A percentile compares a stretch with the other conserved stretches of the same genome.
Conservation (phyloP, 2,888 invertebrate species). For the Amiota minor region DNA sequence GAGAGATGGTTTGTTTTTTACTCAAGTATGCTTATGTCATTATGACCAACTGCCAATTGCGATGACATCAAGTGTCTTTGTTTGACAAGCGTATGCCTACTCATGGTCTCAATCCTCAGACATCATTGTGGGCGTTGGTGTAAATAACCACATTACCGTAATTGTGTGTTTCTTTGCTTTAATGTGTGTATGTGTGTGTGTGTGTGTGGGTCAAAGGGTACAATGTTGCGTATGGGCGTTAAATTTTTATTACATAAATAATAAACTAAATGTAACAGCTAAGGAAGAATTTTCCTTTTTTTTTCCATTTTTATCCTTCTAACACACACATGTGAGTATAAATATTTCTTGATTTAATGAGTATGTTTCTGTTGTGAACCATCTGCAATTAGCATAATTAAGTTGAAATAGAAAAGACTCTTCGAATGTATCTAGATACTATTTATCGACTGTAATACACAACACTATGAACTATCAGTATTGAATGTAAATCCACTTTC, state of each 20-base stretch:
- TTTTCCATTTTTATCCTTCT: not conserved
- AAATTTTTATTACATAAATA: constrained; percentile 16
- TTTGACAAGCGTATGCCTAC: constrained; percentile 3
- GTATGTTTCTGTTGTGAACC: not conserved
- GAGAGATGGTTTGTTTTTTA: not conserved
- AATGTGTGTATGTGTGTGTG: constrained; percentile 17
- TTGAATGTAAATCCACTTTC: no score
- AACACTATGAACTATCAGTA: no score
- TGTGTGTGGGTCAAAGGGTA: not conserved
- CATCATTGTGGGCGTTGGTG: not conserved
- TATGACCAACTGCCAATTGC: constrained; percentile 34
- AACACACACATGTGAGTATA: no score
- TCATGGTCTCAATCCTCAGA: not conserved
- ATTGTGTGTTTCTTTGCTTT: not conserved
- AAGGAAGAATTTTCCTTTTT: not conserved
- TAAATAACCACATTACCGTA: not conserved
- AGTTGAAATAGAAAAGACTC: not conserved
- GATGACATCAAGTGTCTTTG: constrained; percentile 25
- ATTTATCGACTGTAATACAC: no score
- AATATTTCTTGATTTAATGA: not conserved
- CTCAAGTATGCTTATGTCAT: constrained; percentile 28
- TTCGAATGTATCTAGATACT: no score
- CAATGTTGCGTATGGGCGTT: not conserved
- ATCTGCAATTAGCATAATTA: constrained; percentile 29
- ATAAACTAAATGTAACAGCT: not conserved